Base-by-base conservation (phyloP, 1,140 invertebrate species). In the Drosophila chauvacae region DNA sequence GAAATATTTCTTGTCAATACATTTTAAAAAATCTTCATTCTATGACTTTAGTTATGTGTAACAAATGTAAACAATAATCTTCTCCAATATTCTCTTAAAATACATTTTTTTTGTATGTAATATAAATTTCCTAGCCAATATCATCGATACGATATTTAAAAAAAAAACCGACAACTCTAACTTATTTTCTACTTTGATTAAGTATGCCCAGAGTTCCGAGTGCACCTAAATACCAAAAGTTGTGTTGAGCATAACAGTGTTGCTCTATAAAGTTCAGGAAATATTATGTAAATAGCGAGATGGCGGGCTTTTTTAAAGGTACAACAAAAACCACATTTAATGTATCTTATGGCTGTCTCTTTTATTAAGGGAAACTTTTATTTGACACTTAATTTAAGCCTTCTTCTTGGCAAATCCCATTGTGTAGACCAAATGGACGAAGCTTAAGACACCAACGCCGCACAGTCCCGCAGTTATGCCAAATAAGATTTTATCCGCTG, bases 361-460 rank as follows among this genome's bases (percentile, higher is more conserved):
- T 87, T 68, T 61, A 55, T 56, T 42, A 56, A 39, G 58, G 58
- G 7, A n/a, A 11, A 26, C 30, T 44, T 53, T 26, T 28, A 53
- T 26, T 44, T 4, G 47, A 6, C 10, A n/a, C 41, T 42, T 63
- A 41, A 20, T 42, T 86, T 90, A 90, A 42, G 86, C 82, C 83
- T 86, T 85, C 78, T 92, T 92, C 57, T 92, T 92, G 47, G 82
- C 41, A 57, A 92, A 92, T 33, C 91, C 91, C 91, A 92, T 78
- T 30, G 72, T 73, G 58, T 92, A 92, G 41, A 92, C 39, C 80
- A 92, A 70, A 20, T 92, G 77, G 3, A 81, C 64, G 16, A 92
- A 85, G 61, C 86, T 79, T 4, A 92, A 7, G 13, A 92, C n/a
- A 16, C 91, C 92, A 18, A 92, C 9, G 9, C 91, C 91, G 30